These are phyloP conservation scores for Tricholaema leucomelas DNA, from an alignment of 2,113 vertebrate species.

Conservation along the genomic window DNA sequence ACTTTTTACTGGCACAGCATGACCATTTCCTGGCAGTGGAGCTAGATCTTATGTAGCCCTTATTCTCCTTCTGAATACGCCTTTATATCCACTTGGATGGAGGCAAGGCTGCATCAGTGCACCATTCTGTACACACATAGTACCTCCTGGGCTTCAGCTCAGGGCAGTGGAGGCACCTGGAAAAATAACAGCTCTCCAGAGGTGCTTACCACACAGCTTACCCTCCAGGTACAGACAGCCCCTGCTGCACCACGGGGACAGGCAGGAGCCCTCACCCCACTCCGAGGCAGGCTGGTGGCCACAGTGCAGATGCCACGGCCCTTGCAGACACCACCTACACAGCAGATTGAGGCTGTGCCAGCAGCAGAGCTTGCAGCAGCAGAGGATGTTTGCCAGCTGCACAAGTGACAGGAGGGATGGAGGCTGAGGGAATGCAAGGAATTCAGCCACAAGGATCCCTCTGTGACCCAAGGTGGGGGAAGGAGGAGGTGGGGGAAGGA, in stretches of 20 bases:
- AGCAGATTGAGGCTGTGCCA: not conserved
- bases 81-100: constrained; percentile 51
- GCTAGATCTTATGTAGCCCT: constrained; percentile 42
- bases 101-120: constrained; percentile 11
- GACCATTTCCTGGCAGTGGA: constrained; percentile 51
- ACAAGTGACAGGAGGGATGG: not conserved
- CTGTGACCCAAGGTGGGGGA: not conserved
- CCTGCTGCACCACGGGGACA: rapidly evolving
- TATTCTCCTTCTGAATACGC: constrained; percentile 62
- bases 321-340: not conserved
- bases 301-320: not conserved
- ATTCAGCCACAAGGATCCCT: constrained; percentile 32
- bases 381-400: not conserved
- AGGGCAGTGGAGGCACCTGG: not conserved
- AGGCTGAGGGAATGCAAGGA: constrained; percentile 61
- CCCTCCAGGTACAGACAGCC: not conserved
- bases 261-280: not conserved
- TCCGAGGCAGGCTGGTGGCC: not conserved
- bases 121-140: not conserved
- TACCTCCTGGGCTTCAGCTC: not conserved
- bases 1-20: constrained; percentile 54
- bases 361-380: not conserved
- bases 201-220: not conserved
- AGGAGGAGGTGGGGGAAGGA: constrained; percentile 3
- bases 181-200: constrained; percentile 3